A percentile compares a stretch with the other conserved stretches of the same genome.
Evolutionary conservation across 2,113 vertebrate genomes (phyloP).

Genomic region (Neolamprologus devosi): DNA sequence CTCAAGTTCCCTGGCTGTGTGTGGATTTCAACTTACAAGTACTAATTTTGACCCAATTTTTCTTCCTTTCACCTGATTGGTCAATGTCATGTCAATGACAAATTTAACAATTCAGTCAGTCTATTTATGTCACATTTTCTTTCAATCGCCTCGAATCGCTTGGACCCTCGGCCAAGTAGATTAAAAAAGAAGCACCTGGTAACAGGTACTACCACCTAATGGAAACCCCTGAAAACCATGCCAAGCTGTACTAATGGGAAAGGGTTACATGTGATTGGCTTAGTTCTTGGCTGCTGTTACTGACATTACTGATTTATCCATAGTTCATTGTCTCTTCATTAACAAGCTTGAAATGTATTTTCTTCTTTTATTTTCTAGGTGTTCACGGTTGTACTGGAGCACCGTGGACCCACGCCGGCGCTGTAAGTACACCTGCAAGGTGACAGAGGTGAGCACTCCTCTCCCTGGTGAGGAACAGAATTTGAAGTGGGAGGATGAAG

Average conservation of each 20-base stretch:
- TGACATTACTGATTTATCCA: background rate
- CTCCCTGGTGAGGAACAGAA: constrained; percentile 66
- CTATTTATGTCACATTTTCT: background rate
- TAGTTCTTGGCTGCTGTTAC: background rate
- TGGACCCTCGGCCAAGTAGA: background rate
- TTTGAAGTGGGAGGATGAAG: constrained; percentile 66
- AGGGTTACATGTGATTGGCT: background rate
- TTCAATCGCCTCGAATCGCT: background rate
- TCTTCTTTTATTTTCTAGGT: constrained; percentile 59
- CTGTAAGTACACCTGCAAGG: constrained; percentile 84
- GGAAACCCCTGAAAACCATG: background rate
- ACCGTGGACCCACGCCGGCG: constrained; percentile 80
- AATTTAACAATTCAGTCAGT: background rate
- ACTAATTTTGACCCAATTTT: background rate
- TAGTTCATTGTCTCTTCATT: background rate
- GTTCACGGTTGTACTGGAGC: constrained; percentile 89
- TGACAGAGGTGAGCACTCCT: constrained; percentile 78
- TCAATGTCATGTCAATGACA: background rate
- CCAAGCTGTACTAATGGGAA: background rate
- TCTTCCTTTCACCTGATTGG: background rate
- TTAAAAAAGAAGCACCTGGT: background rate
- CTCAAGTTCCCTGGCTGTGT: background rate
- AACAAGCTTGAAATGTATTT: background rate
- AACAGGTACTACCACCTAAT: background rate
- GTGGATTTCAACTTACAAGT: background rate